These are phyloP conservation scores for Pelusios castaneus DNA, from an alignment of 2,113 vertebrate genomes.

Conservation along the genomic window DNA sequence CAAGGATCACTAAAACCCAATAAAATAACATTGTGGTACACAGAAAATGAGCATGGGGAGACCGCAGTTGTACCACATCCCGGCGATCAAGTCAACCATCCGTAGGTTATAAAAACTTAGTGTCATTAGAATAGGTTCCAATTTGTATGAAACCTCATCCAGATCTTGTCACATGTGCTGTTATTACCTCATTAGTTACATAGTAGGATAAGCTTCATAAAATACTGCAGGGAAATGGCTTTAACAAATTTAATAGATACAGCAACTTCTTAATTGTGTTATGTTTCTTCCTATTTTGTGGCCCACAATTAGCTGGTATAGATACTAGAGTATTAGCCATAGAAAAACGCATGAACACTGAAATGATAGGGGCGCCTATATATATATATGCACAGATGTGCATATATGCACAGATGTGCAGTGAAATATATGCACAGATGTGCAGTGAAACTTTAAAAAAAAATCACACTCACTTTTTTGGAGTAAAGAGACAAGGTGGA, in stretches of 20 bases:
- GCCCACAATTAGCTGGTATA: not conserved
- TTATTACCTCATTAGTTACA: constrained; percentile 12
- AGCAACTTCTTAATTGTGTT: not conserved
- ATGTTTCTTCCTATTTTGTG: not conserved
- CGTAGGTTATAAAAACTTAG: not conserved
- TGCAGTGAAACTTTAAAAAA: not conserved
- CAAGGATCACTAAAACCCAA: constrained; percentile 26
- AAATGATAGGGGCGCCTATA: not conserved
- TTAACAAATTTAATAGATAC: not conserved
- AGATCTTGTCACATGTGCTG: constrained; percentile 5
- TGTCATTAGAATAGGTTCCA: rapidly evolving
- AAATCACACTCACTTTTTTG: not conserved
- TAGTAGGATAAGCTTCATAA: not conserved
- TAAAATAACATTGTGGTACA: not conserved
- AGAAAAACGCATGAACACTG: constrained; percentile 6
- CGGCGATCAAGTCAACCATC: not conserved
- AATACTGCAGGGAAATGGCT: not conserved
- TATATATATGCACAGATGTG: too few relatives aligned
- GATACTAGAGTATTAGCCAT: not conserved
- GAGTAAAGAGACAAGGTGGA: not conserved
- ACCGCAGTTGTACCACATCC: not conserved
- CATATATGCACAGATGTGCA: not conserved
- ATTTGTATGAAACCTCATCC: constrained; percentile 17
- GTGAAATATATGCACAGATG: not conserved
- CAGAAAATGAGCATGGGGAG: constrained; percentile 17